These are phyloP conservation scores for Eubasilissa regina DNA, from an alignment of 1,140 invertebrate species.

Conservation along the genomic window DNA sequence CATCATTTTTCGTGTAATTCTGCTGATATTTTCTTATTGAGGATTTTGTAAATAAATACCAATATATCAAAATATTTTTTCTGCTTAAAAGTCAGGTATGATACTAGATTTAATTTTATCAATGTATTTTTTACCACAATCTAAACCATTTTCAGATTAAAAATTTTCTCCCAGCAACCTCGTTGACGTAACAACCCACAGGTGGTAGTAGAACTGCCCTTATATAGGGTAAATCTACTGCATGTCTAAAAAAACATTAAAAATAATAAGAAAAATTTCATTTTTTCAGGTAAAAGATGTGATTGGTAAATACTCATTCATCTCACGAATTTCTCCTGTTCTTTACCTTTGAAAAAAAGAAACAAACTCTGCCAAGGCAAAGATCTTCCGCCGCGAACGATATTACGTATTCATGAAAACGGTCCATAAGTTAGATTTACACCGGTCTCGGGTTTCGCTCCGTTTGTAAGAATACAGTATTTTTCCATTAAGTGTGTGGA, in stretches of 20 bases:
- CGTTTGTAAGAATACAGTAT: slow-evolving; percentile 55
- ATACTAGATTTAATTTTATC: too few species aligned
- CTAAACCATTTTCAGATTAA: too few species aligned
- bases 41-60: too few species aligned
- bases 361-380: slow-evolving; percentile 25
- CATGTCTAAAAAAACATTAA: too few species aligned
- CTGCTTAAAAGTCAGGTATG: too few species aligned
- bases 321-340: slow-evolving; percentile 6
- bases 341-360: slow-evolving; percentile 30
- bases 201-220: not conserved
- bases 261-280: too few species aligned
- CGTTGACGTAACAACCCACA: too few species aligned
- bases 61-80: too few species aligned
- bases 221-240: not conserved
- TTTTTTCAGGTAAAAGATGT: not conserved
- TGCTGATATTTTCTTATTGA: too few species aligned
- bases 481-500: slow-evolving; percentile 56
- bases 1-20: too few species aligned
- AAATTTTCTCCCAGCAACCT: too few species aligned
- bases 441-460: slow-evolving; percentile 38
- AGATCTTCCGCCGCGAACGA: slow-evolving; percentile 21
- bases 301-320: not conserved
- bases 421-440: slow-evolving; percentile 55
- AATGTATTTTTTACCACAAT: too few species aligned
- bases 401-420: slow-evolving; percentile 53